Percentiles rank a stretch among this genome's conserved stretches.
These are phyloP conservation scores for Sorex araneus DNA, from an alignment of 2,113 vertebrate species.

Conservation along the genomic window DNA sequence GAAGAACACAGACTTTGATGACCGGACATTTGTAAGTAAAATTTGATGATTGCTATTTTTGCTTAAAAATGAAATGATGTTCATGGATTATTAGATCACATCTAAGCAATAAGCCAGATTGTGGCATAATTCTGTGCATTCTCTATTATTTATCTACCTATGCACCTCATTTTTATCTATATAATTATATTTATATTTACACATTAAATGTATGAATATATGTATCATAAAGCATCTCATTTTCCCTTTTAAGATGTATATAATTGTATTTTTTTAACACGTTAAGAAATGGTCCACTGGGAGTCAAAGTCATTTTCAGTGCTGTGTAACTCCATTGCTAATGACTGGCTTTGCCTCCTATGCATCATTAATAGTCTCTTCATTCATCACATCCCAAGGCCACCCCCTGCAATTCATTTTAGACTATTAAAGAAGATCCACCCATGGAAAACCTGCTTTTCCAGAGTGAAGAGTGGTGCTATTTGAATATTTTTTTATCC, in stretches of 20 bases:
- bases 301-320: constrained; percentile 64
- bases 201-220: not conserved
- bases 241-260: not conserved
- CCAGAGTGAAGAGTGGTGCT: too few relatives aligned
- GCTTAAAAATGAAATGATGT: not conserved
- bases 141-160: not conserved
- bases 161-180: not conserved
- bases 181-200: not conserved
- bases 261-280: too few relatives aligned
- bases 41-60: not conserved
- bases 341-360: constrained; percentile 62
- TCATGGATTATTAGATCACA: not conserved
- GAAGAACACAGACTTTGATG: not conserved
- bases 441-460: not conserved
- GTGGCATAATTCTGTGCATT: not conserved
- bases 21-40: constrained; percentile 5
- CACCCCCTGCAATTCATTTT: constrained; percentile 9
- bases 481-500: not conserved
- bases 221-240: too few relatives aligned
- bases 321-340: constrained; percentile 38
- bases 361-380: constrained; percentile 43
- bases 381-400: constrained; percentile 45
- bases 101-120: not conserved
- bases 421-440: not conserved
- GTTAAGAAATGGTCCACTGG: too few relatives aligned